These are phyloP conservation scores for Pterocles orientalis DNA, from an alignment of 2,113 vertebrate species.

Conservation along the genomic window DNA sequence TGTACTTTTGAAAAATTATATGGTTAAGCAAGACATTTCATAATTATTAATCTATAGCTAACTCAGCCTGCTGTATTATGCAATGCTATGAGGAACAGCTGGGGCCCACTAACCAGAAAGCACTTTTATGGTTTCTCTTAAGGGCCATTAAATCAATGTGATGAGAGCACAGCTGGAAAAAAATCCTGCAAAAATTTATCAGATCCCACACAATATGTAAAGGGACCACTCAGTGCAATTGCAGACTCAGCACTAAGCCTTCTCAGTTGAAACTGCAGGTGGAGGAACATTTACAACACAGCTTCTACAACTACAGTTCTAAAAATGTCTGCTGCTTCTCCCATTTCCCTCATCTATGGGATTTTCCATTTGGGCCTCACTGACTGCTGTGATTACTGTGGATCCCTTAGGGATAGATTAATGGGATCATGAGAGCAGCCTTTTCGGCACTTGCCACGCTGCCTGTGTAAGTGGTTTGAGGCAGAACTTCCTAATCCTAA, in stretches of 20 bases:
- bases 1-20: conserved; percentile 61
- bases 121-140: conserved; percentile 84
- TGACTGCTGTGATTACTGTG: conserved; percentile 35
- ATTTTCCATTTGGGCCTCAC: conserved; percentile 44
- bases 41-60: conserved; percentile 81
- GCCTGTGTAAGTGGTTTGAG: conserved; percentile 22
- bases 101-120: conserved; percentile 78
- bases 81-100: conserved; percentile 79
- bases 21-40: conserved; percentile 72
- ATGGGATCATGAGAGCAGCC: background rate
- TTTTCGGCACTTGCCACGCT: background rate
- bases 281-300: conserved; percentile 57
- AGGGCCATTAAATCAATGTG: conserved; percentile 83
- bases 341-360: background rate
- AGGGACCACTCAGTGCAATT: conserved; percentile 54
- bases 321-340: conserved; percentile 30
- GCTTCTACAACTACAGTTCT: background rate
- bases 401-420: conserved; percentile 48
- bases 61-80: conserved; percentile 74
- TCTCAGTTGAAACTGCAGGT: conserved; percentile 71
- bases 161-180: conserved; percentile 84
- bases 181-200: conserved; percentile 79
- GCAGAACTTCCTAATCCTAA: background rate
- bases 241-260: conserved; percentile 54
- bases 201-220: conserved; percentile 78